Evolutionary conservation across 1,140 invertebrate genomes (phyloP).

Genomic region (Aphaenogaster floridana): DNA sequence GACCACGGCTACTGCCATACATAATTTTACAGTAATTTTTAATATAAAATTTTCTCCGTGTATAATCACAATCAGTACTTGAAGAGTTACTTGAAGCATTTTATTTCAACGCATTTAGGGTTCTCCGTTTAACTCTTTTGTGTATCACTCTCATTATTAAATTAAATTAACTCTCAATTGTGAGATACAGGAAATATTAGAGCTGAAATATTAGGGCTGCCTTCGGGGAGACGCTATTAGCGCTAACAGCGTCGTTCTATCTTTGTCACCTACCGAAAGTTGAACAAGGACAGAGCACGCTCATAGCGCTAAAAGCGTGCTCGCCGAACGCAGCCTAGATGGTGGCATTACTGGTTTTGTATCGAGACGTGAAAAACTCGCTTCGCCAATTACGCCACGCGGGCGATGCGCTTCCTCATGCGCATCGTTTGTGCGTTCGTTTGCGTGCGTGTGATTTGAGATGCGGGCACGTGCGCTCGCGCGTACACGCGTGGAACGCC

Average conservation of each 20-base stretch:
- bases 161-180: neutral
- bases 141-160: neutral
- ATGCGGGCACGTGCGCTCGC: constrained; percentile 30
- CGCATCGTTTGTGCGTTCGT: neutral
- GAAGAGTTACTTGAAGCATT: neutral
- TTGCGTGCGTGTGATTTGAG: neutral
- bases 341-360: neutral
- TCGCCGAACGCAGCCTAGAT: too few relatives aligned
- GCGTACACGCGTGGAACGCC: constrained; percentile 34
- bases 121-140: neutral
- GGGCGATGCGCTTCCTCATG: constrained; percentile 22
- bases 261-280: too few relatives aligned
- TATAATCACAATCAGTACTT: neutral
- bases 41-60: too few relatives aligned
- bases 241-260: too few relatives aligned
- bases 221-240: too few relatives aligned
- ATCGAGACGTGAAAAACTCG: constrained; percentile 37
- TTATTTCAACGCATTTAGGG: neutral
- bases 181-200: neutral
- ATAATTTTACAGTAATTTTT: too few relatives aligned
- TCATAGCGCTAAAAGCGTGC: too few relatives aligned
- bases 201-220: neutral
- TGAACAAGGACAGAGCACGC: too few relatives aligned
- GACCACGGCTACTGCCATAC: too few relatives aligned
- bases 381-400: constrained; percentile 28